phyloP scores from a whole-genome alignment of 2,113 vertebrate genomes.

The Tauraco erythrolophus region DNA sequence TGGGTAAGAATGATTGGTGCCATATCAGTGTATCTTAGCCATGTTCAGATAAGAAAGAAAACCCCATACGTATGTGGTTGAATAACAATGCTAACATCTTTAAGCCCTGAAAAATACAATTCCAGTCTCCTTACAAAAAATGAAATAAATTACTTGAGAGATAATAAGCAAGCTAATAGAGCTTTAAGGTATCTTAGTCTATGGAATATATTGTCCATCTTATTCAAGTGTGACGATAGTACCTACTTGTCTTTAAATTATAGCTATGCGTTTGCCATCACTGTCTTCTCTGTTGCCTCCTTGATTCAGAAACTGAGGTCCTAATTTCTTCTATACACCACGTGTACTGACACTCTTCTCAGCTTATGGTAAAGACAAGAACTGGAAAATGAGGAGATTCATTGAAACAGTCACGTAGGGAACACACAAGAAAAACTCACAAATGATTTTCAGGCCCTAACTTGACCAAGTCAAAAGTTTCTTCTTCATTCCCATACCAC shows the following conservation, averaged over 20 bases:
- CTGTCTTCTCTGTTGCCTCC: background rate
- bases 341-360: background rate
- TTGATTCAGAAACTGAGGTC: background rate
- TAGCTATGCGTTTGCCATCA: background rate
- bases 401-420: background rate
- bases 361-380: background rate
- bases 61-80: background rate
- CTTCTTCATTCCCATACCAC: background rate
- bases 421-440: background rate
- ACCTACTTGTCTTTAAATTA: background rate
- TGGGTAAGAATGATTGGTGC: too few species aligned
- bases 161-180: background rate
- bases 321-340: background rate
- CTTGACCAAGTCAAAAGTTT: background rate
- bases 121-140: background rate
- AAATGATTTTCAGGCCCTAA: background rate
- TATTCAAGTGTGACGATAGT: background rate
- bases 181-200: background rate
- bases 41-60: background rate
- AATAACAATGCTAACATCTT: background rate
- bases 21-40: background rate
- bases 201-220: background rate
- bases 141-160: background rate
- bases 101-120: conserved; percentile 2
- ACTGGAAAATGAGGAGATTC: background rate